These are phyloP conservation scores for Nephila pilipes DNA, from an alignment of 1,140 invertebrate genomes.

Conservation along the genomic window DNA sequence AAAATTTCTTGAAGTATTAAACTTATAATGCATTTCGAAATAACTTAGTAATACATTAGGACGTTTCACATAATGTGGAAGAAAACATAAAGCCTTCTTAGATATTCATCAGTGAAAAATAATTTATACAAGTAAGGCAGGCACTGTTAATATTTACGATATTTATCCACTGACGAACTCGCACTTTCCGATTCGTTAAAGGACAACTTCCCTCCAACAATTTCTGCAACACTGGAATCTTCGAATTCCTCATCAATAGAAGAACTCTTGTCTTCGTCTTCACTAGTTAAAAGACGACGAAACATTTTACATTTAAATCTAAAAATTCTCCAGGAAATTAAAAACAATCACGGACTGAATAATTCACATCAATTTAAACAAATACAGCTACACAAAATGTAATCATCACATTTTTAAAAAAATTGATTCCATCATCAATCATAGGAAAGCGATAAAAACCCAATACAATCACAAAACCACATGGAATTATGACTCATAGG, in stretches of 20 bases:
- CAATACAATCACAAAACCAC: background rate
- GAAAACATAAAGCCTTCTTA: background rate
- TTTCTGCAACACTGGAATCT: slow-evolving; percentile 60
- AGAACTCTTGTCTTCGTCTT: slow-evolving; percentile 63
- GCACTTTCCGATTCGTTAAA: slow-evolving; percentile 69
- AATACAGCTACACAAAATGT: background rate
- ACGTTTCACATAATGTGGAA: background rate
- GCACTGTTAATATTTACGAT: slow-evolving; percentile 64
- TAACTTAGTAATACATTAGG: background rate
- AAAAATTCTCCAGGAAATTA: no score
- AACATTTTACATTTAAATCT: slow-evolving; percentile 47
- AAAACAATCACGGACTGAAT: background rate
- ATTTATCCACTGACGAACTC: slow-evolving; percentile 59
- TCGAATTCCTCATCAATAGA: slow-evolving; percentile 74
- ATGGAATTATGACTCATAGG: slow-evolving; percentile 17
- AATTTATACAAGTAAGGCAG: background rate
- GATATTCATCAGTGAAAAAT: background rate
- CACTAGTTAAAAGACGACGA: slow-evolving; percentile 58
- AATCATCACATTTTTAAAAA: background rate
- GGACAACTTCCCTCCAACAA: slow-evolving; percentile 64
- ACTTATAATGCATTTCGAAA: no score
- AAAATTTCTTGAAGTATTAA: no score
- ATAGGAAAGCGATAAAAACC: background rate
- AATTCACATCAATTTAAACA: background rate
- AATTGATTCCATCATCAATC: background rate